phyloP scores from a whole-genome alignment of 2,888 invertebrate species.

The Drosophila cracens region DNA sequence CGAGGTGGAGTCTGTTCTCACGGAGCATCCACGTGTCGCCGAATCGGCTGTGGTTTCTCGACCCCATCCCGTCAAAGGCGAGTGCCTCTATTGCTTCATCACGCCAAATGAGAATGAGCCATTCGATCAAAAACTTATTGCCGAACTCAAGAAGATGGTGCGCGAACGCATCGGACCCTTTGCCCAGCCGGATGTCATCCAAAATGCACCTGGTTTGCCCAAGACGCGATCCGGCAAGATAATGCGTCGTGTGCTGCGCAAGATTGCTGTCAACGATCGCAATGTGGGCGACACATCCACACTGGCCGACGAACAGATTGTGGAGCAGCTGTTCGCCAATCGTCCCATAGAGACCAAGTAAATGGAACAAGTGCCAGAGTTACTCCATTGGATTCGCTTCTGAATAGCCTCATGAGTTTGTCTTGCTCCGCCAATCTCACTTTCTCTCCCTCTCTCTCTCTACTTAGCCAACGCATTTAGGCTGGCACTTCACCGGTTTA shows the following conservation, averaged over 20 bases:
- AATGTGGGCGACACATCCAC: conserved; percentile 97
- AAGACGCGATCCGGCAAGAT: conserved; percentile 99
- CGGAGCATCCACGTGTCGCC: conserved; percentile 91
- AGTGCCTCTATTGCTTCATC: conserved; percentile 98
- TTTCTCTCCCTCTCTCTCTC: conserved; percentile 1
- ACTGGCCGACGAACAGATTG: conserved; percentile 95
- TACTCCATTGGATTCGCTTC: conserved; percentile 30
- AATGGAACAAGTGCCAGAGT: conserved; percentile 26
- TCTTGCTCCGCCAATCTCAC: conserved; percentile 32
- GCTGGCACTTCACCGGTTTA: conserved; percentile 37
- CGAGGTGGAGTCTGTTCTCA: conserved; percentile 94
- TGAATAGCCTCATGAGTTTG: conserved; percentile 39
- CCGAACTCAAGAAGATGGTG: conserved; percentile 91
- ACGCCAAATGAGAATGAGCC: conserved; percentile 92
- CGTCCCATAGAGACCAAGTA: conserved; percentile 86
- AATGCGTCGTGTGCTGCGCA: conserved; percentile 97
- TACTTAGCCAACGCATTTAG: conserved; percentile 46
- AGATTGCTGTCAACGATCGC: conserved; percentile 94
- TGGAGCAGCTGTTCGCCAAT: conserved; percentile 91
- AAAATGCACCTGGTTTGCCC: conserved; percentile 96
- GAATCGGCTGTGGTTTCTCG: conserved; percentile 98
- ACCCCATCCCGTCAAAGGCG: conserved; percentile 97
- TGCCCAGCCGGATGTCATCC: conserved; percentile 97
- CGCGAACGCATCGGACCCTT: conserved; percentile 97
- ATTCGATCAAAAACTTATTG: conserved; percentile 90